Conservation (phyloP, 2,113 vertebrate species). For the Engraulis encrasicolus region DNA sequence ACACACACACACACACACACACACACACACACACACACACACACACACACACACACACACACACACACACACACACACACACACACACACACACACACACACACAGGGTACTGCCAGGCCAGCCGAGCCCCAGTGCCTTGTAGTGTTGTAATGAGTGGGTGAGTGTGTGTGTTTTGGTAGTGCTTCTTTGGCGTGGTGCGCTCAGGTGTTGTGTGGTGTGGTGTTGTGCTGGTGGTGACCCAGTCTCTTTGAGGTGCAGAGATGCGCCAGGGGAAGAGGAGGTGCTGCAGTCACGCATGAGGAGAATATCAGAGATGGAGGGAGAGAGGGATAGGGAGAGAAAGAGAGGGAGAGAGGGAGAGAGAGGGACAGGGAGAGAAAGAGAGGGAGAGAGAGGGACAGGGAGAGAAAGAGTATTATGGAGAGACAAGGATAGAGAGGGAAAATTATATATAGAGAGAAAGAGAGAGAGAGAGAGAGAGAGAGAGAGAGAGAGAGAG, state of each 20-base stretch:
- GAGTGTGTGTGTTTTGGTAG: no score
- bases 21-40: no score
- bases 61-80: no score
- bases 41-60: no score
- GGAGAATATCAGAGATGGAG: slow-evolving; percentile 80
- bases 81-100: no score
- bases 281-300: slow-evolving; percentile 89
- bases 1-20: no score
- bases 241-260: slow-evolving; percentile 83
- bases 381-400: slow-evolving; percentile 52
- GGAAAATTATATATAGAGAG: slow-evolving; percentile 76
- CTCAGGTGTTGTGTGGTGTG: not conserved
- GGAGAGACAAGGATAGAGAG: slow-evolving; percentile 52
- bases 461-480: slow-evolving; percentile 74
- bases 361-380: not conserved
- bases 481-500: not conserved
- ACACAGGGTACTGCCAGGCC: no score
- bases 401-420: slow-evolving; percentile 31
- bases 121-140: no score
- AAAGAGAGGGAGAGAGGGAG: slow-evolving; percentile 6
- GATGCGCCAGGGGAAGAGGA: slow-evolving; percentile 85
- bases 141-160: no score
- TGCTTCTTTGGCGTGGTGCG: not conserved
- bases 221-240: slow-evolving; percentile 71
- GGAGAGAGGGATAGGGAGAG: slow-evolving; percentile 20